A percentile compares a stretch with the other conserved stretches of the same genome.
These are phyloP conservation scores for Sparidentex hasta DNA, from an alignment of 2,797 vertebrate genomes.

Conservation along the genomic window DNA sequence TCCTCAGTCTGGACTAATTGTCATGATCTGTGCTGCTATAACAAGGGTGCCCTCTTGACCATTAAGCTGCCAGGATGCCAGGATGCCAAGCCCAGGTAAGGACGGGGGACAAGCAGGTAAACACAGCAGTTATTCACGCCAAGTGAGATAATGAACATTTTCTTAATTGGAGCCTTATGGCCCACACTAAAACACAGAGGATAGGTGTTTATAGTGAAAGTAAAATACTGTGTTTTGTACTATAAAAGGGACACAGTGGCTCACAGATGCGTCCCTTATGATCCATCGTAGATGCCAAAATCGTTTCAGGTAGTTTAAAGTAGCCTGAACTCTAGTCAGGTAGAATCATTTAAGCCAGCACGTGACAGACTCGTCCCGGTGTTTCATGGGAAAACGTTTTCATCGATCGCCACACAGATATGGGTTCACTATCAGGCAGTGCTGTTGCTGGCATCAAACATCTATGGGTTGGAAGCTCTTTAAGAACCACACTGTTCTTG, in stretches of 20 bases:
- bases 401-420: not conserved
- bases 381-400: not conserved
- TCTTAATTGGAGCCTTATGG: not conserved
- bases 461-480: not conserved
- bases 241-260: not conserved
- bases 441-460: not conserved
- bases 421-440: not conserved
- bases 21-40: slow-evolving; percentile 65
- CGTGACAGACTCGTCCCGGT: not conserved
- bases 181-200: no score
- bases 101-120: not conserved
- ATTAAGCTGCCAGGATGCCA: slow-evolving; percentile 24
- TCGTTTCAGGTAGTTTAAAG: not conserved
- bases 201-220: not conserved
- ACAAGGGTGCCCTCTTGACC: slow-evolving; percentile 60
- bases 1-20: slow-evolving; percentile 63
- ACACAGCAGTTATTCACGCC: not conserved
- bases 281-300: not conserved
- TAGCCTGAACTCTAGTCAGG: not conserved
- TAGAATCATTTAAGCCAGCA: not conserved
- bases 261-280: not conserved
- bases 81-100: slow-evolving; percentile 2
- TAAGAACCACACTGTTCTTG: not conserved
- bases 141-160: not conserved
- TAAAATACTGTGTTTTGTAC: no score